phyloP scores from a whole-genome alignment of 2,797 vertebrate species.

The Arnoldichthys spilopterus region DNA sequence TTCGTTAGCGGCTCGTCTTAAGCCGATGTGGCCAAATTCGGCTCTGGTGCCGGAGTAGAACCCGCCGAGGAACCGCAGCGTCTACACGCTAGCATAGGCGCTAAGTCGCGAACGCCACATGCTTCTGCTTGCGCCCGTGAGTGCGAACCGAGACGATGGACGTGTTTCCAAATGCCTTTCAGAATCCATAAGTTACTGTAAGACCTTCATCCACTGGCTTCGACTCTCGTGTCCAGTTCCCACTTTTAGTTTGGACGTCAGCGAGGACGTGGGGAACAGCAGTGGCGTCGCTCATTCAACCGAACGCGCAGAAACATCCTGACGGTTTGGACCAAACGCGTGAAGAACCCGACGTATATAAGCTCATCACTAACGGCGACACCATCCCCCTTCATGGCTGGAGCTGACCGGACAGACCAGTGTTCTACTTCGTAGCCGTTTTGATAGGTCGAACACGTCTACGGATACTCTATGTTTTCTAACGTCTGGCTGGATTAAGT shows the following conservation, averaged over 20 bases:
- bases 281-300: constrained; percentile 1
- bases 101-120: constrained; percentile 10
- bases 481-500: constrained; percentile 7
- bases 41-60: too few species aligned
- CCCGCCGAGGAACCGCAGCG: too few species aligned
- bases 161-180: constrained; percentile 14
- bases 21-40: neutral
- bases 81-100: too few species aligned
- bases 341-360: constrained; percentile 21
- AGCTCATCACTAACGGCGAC: constrained; percentile 25
- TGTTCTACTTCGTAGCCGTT: constrained; percentile 13
- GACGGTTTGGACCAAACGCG: constrained; percentile 3
- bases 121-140: constrained; percentile 1
- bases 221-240: constrained; percentile 13
- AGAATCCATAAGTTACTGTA: constrained; percentile 14
- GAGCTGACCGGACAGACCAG: constrained; percentile 31
- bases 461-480: neutral
- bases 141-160: neutral
- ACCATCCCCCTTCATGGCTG: constrained; percentile 33
- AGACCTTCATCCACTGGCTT: constrained; percentile 17
- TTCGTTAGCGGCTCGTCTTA: constrained; percentile 21
- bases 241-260: too few species aligned
- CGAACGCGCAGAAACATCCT: constrained; percentile 15
- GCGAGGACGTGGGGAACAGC: too few species aligned
- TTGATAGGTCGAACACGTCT: constrained; percentile 16